Conservation (phyloP, 2,797 vertebrate species). For the Morelia viridis region DNA sequence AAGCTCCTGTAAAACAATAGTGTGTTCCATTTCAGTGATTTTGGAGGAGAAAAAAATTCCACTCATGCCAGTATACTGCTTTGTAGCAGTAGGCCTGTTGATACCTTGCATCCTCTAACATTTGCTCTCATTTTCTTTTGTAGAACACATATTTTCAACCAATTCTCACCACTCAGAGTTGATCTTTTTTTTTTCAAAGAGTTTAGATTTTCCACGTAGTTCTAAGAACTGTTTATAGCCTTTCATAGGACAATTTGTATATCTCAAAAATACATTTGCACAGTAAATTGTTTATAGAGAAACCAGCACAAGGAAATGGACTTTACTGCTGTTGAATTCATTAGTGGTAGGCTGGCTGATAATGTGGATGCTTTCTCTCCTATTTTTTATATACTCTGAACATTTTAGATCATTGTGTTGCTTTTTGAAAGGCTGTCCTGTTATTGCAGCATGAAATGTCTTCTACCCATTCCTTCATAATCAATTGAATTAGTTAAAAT, state of each 20-base stretch:
- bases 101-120: constrained; percentile 30
- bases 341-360: constrained; percentile 61
- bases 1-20: not conserved
- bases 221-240: constrained; percentile 55
- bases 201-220: not conserved
- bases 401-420: constrained; percentile 6
- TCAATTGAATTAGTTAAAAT: not conserved
- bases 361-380: constrained; percentile 54
- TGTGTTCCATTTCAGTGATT: not conserved
- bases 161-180: constrained; percentile 21
- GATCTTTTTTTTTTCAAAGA: constrained; percentile 24
- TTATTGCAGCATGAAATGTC: not conserved
- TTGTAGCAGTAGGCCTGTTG: constrained; percentile 15
- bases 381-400: constrained; percentile 51
- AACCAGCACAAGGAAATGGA: constrained; percentile 64
- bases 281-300: constrained; percentile 70
- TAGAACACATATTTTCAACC: constrained; percentile 47
- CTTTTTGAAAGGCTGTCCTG: constrained; percentile 10
- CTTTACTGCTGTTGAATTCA: constrained; percentile 66
- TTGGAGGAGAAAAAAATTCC: not conserved
- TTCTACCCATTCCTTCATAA: not conserved
- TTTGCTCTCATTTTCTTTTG: constrained; percentile 50
- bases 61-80: constrained; percentile 25
- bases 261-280: constrained; percentile 66
- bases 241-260: constrained; percentile 60